Evolutionary conservation across 1,140 invertebrate species (phyloP).

Genomic region (Lutraria rhynchaena): DNA sequence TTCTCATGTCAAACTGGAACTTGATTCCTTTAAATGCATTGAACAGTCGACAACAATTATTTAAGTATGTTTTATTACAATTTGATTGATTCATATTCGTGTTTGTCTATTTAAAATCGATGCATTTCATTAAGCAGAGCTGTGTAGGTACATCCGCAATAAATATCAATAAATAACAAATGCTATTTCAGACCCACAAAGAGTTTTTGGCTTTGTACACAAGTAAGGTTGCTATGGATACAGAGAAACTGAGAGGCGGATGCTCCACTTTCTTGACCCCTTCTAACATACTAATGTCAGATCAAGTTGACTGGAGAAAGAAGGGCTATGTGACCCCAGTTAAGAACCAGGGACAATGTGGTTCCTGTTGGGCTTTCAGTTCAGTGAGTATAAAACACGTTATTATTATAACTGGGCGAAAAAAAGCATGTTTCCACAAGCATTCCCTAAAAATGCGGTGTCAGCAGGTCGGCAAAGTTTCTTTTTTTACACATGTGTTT

Average conservation of each 20-base stretch:
- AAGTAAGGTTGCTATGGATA: conserved; percentile 33
- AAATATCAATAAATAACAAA: too few species aligned
- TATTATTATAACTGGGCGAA: conserved; percentile 27
- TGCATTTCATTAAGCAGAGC: too few species aligned
- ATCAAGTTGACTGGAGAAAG: conserved; percentile 81
- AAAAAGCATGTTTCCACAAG: too few species aligned
- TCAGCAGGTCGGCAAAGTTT: background rate
- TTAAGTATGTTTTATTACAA: too few species aligned
- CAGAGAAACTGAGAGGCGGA: background rate
- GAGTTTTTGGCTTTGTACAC: conserved; percentile 65
- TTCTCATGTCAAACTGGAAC: too few species aligned
- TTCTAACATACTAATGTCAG: conserved; percentile 55
- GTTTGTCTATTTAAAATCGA: too few species aligned
- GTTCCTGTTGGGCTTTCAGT: conserved; percentile 79
- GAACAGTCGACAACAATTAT: too few species aligned
- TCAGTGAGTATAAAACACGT: conserved; percentile 68
- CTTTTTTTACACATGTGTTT: background rate
- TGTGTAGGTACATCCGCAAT: too few species aligned
- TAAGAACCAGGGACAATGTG: conserved; percentile 80
- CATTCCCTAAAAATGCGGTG: too few species aligned
- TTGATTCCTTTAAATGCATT: too few species aligned
- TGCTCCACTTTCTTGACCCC: conserved; percentile 34
- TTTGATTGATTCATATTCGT: too few species aligned
- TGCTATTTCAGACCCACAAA: conserved; percentile 67
- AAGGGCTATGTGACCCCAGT: conserved; percentile 82